Evolutionary conservation across 2,888 invertebrate species (phyloP), one percentile per base, ranked within the genome.

Genomic region (Andrena hattorfiana): DNA sequence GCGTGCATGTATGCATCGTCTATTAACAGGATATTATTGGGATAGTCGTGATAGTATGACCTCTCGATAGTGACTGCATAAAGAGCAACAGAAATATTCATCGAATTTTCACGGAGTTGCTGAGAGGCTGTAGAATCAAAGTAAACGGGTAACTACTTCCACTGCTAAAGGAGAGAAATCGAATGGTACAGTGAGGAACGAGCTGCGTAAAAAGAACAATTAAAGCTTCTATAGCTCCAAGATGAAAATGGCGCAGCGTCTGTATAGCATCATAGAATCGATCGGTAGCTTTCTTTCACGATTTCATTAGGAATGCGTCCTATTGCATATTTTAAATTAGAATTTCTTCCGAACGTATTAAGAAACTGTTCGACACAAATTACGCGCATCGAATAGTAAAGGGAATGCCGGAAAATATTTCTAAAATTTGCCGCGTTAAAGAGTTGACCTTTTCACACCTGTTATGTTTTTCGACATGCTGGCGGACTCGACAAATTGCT

Each of bases 251-350:
- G 67, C 67, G 8, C 70, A 73, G 71, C 80, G 77, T 75, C 84
- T 64, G 72, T 77, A 77, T 48, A 84, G 77, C 77, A 63, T 68
- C 82, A 76, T 74, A 64, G 73, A 83, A 54, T 66, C 60, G 54
- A 80, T 59, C 48, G 75, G 30, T 75, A 32, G 66, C 71, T 80
- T 83, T 76, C 85, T 80, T 26, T 63, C 64, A 59, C 7, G 64
- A 75, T 77, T 83, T 85, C 83, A 85, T 83, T 83, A 78, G 66
- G 73, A 49, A 78, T 73, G 75, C 60, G 35, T 23, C 23, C 6
- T 56, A 16, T 35, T 28, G 48, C 7, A 54, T 49, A 56, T 64
- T 64, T 56, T 49, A 28, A 63, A 67, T 42, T 49, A 16, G 60
- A 26, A 60, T 49, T 56, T 68, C 30, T 54, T 68, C 74, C 77